These are phyloP conservation scores for Actinia tenebrosa DNA, from an alignment of 64 coral and sea anemone genomes.

Conservation along the genomic window DNA sequence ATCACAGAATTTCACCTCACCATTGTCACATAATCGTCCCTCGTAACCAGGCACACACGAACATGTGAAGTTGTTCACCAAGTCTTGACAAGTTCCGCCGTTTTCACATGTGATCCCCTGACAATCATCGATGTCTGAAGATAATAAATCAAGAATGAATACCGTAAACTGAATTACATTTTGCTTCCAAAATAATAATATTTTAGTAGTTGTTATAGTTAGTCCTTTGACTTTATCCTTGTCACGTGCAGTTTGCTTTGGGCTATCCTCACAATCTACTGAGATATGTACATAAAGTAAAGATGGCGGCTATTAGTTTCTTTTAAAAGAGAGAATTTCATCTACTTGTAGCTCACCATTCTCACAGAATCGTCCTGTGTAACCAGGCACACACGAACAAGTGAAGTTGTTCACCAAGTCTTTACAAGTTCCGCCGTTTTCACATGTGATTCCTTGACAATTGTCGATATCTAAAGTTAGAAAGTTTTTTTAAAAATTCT, in stretches of 20 bases:
- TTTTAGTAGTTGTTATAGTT: too few species aligned
- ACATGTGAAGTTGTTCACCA: conserved; percentile 3
- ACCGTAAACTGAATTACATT: too few species aligned
- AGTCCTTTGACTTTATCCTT: too few species aligned
- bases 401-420: neutral
- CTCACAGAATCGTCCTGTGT: neutral
- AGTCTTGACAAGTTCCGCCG: conserved; percentile 9
- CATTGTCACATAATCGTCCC: neutral
- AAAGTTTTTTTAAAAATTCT: too few species aligned
- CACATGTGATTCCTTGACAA: neutral
- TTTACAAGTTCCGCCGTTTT: neutral
- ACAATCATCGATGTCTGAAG: neutral
- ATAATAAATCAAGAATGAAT: too few species aligned
- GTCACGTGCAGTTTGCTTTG: too few species aligned
- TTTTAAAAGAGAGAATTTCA: too few species aligned
- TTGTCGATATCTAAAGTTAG: neutral
- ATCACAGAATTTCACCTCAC: neutral
- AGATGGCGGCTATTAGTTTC: too few species aligned
- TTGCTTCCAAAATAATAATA: too few species aligned
- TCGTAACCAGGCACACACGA: neutral
- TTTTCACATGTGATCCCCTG: conserved; percentile 2
- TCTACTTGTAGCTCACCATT: too few species aligned
- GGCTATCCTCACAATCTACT: too few species aligned
- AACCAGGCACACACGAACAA: neutral
- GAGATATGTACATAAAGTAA: too few species aligned